These are phyloP conservation scores for Napeogenes sylphis DNA, from an alignment of 2,888 invertebrate genomes.

Conservation along the genomic window DNA sequence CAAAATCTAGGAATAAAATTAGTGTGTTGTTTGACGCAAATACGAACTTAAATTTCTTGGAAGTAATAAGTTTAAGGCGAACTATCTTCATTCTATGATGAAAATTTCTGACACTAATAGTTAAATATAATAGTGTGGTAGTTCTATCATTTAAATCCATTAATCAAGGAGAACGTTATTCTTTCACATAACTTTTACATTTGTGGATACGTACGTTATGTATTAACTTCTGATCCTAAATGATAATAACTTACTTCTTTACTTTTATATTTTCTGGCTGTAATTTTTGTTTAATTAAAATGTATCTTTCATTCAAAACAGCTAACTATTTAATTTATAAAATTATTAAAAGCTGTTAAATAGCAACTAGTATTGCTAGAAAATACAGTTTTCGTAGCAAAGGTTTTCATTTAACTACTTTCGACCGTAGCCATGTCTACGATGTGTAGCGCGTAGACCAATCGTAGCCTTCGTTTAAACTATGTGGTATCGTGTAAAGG, in stretches of 20 bases:
- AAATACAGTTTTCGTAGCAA: conserved; percentile 40
- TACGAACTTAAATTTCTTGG: neutral
- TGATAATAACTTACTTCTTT: too few species aligned
- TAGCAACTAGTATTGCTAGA: neutral
- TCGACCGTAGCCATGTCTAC: conserved; percentile 42
- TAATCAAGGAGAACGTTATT: neutral
- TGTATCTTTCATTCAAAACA: too few species aligned
- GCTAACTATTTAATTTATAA: too few species aligned
- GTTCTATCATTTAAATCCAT: neutral
- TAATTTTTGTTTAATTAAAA: too few species aligned
- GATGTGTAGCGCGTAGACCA: conserved; percentile 58
- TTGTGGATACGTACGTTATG: too few species aligned
- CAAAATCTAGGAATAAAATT: conserved; percentile 1
- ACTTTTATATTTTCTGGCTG: too few species aligned
- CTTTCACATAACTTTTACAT: neutral
- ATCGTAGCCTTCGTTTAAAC: conserved; percentile 48
- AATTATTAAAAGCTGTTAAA: neutral
- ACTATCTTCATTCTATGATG: neutral
- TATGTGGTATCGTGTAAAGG: neutral
- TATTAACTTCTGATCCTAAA: too few species aligned
- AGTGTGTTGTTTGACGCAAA: neutral
- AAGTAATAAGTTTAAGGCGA: neutral
- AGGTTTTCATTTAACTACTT: conserved; percentile 49
- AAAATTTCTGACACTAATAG: neutral
- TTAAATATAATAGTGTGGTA: neutral